Evolutionary conservation across 2,113 vertebrate genomes (phyloP).

Genomic region (Caranx melampygus): DNA sequence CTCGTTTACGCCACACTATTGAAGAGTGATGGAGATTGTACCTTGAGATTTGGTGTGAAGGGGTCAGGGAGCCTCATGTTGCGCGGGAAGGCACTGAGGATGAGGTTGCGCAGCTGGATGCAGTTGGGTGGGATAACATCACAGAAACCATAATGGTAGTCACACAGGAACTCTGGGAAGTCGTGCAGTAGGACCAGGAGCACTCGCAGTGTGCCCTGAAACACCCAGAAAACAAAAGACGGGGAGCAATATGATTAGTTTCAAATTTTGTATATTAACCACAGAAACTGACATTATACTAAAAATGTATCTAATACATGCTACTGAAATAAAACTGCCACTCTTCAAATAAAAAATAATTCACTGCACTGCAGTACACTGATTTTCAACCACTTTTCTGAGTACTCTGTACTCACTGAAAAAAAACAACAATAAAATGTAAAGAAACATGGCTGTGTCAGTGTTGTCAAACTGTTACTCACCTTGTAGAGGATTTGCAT

Average conservation of each 20-base stretch:
- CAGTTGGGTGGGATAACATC: constrained; percentile 99
- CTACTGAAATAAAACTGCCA: no score
- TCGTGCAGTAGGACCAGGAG: constrained; percentile 97
- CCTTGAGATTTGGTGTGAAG: constrained; percentile 99
- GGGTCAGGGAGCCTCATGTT: constrained; percentile 99
- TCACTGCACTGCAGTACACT: no score
- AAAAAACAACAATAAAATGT: neutral
- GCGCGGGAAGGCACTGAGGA: constrained; percentile 99
- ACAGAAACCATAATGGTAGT: constrained; percentile 99
- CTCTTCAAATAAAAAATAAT: neutral
- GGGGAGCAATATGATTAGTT: no score
- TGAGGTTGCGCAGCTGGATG: constrained; percentile 98
- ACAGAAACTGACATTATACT: neutral
- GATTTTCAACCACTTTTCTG: neutral
- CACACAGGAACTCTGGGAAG: constrained; percentile 99
- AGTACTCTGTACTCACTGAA: neutral
- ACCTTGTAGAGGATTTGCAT: constrained; percentile 99
- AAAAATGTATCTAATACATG: neutral
- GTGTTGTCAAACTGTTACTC: constrained; percentile 15
- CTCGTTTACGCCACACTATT: neutral
- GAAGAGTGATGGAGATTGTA: constrained; percentile 59
- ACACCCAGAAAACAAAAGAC: neutral
- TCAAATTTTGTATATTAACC: neutral
- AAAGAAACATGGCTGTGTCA: neutral
- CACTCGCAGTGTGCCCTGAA: constrained; percentile 95